A percentile compares a stretch with the other conserved stretches of the same genome.
These are phyloP conservation scores for Pteronura brasiliensis DNA, from an alignment of 2,113 vertebrate genomes.

Conservation along the genomic window DNA sequence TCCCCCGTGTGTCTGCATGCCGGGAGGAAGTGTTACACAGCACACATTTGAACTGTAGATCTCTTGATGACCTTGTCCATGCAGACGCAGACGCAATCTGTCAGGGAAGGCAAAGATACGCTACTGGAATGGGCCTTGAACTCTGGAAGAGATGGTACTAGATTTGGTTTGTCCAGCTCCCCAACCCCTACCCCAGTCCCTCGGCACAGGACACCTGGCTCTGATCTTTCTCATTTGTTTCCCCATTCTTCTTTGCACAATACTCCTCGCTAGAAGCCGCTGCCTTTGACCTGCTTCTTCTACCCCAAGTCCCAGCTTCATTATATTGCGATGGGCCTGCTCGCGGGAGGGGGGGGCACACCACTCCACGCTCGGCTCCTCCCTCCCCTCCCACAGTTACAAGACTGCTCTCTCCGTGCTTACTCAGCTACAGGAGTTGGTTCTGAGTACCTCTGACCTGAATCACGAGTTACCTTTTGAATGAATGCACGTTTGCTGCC, in stretches of 20 bases:
- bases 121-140: not conserved
- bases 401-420: not conserved
- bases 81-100: not conserved
- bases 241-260: not conserved
- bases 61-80: fast-evolving
- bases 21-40: not conserved
- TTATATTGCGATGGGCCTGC: not conserved
- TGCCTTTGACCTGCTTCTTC: slow-evolving; percentile 30
- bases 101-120: not conserved
- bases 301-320: not conserved
- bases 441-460: not conserved
- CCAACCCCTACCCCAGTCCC: fast-evolving
- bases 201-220: not conserved
- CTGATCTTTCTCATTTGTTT: not conserved
- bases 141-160: not conserved
- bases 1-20: fast-evolving
- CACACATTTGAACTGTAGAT: not conserved
- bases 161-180: not conserved
- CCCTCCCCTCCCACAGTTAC: not conserved
- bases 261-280: not conserved
- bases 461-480: not conserved
- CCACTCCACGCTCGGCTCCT: no score
- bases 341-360: not conserved
- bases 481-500: not conserved
- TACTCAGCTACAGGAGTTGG: not conserved